Percentiles rank a stretch among this genome's conserved stretches.
Conservation (phyloP, 2,113 vertebrate species). For the Phalacrocorax brasilianus region DNA sequence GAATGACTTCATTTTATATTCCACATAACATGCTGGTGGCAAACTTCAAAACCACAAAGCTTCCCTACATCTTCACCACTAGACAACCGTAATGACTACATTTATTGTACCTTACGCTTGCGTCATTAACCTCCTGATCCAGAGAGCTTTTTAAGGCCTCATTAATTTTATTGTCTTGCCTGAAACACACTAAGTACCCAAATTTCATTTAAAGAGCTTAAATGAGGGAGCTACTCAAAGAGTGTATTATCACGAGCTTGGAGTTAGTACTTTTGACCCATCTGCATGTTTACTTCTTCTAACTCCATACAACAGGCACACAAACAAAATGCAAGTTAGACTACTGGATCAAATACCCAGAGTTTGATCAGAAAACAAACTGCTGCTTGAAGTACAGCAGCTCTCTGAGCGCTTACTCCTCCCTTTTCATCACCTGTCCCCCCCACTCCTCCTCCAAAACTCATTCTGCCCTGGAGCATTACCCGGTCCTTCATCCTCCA, state of each 20-base stretch:
- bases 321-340: neutral
- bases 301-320: accelerated
- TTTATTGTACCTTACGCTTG: neutral
- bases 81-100: neutral
- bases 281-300: accelerated
- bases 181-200: neutral
- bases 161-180: neutral
- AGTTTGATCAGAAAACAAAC: accelerated
- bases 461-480: constrained; percentile 3
- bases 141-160: neutral
- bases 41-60: neutral
- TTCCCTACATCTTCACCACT: neutral
- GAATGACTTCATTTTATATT: neutral
- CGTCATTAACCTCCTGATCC: neutral
- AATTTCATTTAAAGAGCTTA: no score
- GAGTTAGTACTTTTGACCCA: accelerated
- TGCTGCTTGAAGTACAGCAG: neutral
- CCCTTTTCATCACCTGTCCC: neutral
- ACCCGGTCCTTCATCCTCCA: constrained; percentile 99
- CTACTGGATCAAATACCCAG: accelerated
- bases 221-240: accelerated
- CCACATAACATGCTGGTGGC: neutral
- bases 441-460: neutral
- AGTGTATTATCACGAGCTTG: accelerated
- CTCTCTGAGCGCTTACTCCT: accelerated